Base-by-base conservation (phyloP, 2,113 vertebrate species). In the Alligator sinensis region DNA sequence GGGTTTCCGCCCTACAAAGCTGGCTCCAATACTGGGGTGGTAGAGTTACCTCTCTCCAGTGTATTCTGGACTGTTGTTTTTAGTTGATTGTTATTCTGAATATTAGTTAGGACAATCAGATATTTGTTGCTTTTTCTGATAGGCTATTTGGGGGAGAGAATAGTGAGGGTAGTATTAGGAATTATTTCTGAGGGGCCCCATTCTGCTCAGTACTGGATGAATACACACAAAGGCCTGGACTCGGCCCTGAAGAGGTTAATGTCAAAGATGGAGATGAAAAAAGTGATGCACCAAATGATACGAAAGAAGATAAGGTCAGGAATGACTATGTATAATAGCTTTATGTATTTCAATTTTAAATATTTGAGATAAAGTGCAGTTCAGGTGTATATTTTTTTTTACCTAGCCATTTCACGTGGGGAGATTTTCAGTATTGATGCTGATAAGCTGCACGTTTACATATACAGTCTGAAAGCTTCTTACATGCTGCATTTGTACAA, bases 401-500 rank as follows among this genome's bases (percentile, higher is more conserved):
- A 84, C 88, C 74, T 81, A 62, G 28, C 28, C 2, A 1, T 82
- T 95, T 94, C 38, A 54, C 78, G 57, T 80, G 77, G 34, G 47
- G 47, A 47, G 47, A 2, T 84, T 83, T 88, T 77, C 86, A 87
- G 0, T 88, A 68, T 78, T 76, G 81, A 60, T 91, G 78, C 87
- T 91, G 82, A 90, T 84, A 81, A 62, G 47, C 28, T 84, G 47
- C n/a, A 62, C 91, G 64, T 91, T 90, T 93, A 91, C 62, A 78
- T 81, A 5, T 81, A 47, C 3, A 1, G 1, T 22, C 84, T 88
- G 66, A 38, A 80, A 18, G 18, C 66, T 93, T 90, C 57, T 91
- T 88, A 82, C 83, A 66, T 90, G 59, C 88, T 93, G 1, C 92
- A 90, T 92, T 96, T 96, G 82, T 92, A 19, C 38, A 82, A 70